Base-by-base conservation (phyloP, 2,113 vertebrate genomes). In the Sterrhoptilus dennistouni region DNA sequence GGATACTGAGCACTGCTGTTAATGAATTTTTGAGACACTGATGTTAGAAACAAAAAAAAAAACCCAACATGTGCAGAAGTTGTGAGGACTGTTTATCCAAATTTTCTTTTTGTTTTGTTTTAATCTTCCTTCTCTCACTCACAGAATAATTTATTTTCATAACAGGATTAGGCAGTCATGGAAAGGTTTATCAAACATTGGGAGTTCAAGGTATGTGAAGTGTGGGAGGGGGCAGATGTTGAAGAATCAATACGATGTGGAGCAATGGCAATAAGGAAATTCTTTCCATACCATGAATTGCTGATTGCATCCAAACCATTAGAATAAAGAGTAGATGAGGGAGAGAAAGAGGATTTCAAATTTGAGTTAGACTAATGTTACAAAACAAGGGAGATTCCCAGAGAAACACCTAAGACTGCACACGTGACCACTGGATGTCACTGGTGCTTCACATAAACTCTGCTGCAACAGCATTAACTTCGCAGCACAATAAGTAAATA, bases 111-210 rank as follows among this genome's bases (percentile, higher is more conserved):
- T 60, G 2, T 47, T 96, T 93, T 45, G 52, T 96, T 97, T 97
- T 97, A 97, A 96, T 95, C 94, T 95, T 96, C 95, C 95, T 94
- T 97, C 92, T 96, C 97, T 98, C 96, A 95, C 95, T 97, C 94
- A 97, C 94, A 96, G 95, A 93, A 95, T 92, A 89, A 94, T 97
- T 97, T 66, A 90, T 95, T 98, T 97, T 97, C 83, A 66, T 98
- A 98, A 97, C 98, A 97, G 98, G 98, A 97, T 96, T 94, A 97
- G 97, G 97, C 98, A 97, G 98, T 97, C 98, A 96, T 9, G 29
- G 97, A 97, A 97, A 94, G 97, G 97, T 91, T 94, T 94, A 95
- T 83, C 93, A 93, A 92, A 97, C 44, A 60, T 16, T 66, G 90
- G 91, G 96, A 95, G 96, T 93, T 97, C 94, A 97, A 94, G 80